Percentiles rank a stretch among this genome's conserved stretches.
Conservation (phyloP, 1,140 invertebrate genomes). For the Helicorthomorpha holstii region DNA sequence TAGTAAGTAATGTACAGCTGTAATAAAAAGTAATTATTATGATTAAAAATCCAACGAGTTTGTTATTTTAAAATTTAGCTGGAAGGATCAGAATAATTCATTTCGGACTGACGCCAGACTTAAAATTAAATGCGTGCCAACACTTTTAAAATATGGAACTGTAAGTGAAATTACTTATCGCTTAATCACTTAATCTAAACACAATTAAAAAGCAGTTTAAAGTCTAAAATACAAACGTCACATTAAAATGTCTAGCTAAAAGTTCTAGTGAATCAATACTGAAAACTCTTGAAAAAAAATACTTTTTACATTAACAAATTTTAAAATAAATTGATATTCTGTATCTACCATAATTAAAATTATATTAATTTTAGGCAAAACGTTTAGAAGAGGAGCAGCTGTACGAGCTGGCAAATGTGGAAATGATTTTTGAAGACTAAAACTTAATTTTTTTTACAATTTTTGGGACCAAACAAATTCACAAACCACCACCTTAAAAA, state of each 20-base stretch:
- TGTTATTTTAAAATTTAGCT: neutral
- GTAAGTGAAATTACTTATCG: constrained; percentile 11
- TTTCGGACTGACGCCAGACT: constrained; percentile 16
- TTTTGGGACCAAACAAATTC: neutral
- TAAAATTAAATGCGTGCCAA: constrained; percentile 17
- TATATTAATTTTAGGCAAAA: constrained; percentile 13
- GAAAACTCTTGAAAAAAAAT: neutral
- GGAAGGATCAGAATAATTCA: constrained; percentile 9
- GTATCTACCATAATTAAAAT: neutral
- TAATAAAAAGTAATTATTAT: neutral
- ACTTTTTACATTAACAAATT: neutral
- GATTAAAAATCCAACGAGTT: neutral
- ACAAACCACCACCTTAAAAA: neutral
- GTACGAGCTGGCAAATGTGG: constrained; percentile 14
- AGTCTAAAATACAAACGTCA: constrained; percentile 3
- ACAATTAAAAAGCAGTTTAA: neutral
- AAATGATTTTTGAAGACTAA: constrained; percentile 18
- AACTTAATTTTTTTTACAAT: neutral
- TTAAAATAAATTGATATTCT: neutral
- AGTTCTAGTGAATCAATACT: neutral
- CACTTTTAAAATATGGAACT: constrained; percentile 14
- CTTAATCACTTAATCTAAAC: neutral
- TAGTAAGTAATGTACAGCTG: constrained; percentile 20
- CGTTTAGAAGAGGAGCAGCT: constrained; percentile 18
- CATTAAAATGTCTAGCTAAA: neutral